Conservation (phyloP, 35 echinoderm and acorn worm genomes). For the Patiria miniata region DNA sequence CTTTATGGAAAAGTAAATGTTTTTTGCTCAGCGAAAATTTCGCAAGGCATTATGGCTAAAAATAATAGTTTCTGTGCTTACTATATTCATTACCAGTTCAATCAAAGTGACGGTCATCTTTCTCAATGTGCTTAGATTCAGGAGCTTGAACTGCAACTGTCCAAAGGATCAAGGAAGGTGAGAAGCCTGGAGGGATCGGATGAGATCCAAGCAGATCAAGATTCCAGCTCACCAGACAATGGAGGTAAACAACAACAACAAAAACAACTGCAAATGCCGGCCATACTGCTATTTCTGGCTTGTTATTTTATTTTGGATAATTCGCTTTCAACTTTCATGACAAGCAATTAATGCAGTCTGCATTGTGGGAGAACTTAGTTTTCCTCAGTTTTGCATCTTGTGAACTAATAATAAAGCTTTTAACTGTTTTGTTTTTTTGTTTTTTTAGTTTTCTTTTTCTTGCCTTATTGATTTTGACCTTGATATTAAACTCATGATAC, state of each 20-base stretch:
- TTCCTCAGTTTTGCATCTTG: slow-evolving; percentile 21
- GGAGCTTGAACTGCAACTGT: slow-evolving; percentile 38
- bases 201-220: background rate
- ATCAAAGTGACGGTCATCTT: no score
- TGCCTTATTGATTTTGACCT: background rate
- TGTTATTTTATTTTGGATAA: no score
- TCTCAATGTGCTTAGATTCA: slow-evolving; percentile 32
- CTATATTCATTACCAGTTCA: no score
- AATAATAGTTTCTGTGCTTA: no score
- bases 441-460: background rate
- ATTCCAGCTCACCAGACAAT: slow-evolving; percentile 55
- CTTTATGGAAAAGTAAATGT: no score
- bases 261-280: no score
- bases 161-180: slow-evolving; percentile 21
- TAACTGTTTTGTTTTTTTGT: background rate
- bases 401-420: background rate
- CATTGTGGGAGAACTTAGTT: background rate
- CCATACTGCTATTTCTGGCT: no score
- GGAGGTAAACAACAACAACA: slow-evolving; percentile 39
- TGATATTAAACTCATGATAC: no score
- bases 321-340: no score
- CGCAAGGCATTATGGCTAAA: no score
- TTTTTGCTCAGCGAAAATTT: no score
- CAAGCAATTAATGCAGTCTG: background rate
- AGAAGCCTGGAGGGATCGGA: slow-evolving; percentile 11